Conservation (phyloP, 2,113 vertebrate species). For the Eptesicus fuscus region DNA sequence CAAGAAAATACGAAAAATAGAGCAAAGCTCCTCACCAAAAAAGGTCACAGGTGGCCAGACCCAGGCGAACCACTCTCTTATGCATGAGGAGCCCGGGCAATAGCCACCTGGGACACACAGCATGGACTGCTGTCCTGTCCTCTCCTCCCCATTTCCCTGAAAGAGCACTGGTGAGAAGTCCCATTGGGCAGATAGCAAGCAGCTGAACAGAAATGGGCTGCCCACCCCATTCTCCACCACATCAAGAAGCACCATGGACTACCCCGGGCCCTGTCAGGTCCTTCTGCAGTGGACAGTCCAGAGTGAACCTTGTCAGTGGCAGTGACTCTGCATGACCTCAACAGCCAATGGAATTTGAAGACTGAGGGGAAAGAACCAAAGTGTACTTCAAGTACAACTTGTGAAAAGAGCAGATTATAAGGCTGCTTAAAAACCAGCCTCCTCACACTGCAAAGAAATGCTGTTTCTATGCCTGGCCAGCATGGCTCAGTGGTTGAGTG, state of each 20-base stretch:
- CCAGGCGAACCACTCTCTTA: too few relatives aligned
- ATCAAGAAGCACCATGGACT: accelerated
- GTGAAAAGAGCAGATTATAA: neutral
- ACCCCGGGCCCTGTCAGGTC: neutral
- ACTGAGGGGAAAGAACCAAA: neutral
- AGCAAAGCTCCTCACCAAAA: conserved; percentile 5
- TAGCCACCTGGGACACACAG: accelerated
- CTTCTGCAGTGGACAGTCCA: neutral
- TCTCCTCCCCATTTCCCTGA: neutral
- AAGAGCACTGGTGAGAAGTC: neutral
- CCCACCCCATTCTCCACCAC: too few relatives aligned
- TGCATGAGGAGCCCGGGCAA: neutral
- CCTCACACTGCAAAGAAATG: neutral
- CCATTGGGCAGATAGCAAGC: neutral
- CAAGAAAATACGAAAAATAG: neutral
- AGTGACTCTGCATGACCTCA: neutral
- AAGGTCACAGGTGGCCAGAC: neutral
- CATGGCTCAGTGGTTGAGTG: too few relatives aligned
- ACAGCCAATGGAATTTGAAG: neutral
- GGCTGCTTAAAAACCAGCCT: neutral
- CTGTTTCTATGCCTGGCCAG: neutral
- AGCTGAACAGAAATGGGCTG: neutral
- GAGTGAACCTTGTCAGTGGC: neutral
- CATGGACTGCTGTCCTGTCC: neutral
- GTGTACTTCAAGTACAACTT: neutral